These are phyloP conservation scores for Sebastes iracundus DNA, from an alignment of 2,797 vertebrate species.

Conservation along the genomic window DNA sequence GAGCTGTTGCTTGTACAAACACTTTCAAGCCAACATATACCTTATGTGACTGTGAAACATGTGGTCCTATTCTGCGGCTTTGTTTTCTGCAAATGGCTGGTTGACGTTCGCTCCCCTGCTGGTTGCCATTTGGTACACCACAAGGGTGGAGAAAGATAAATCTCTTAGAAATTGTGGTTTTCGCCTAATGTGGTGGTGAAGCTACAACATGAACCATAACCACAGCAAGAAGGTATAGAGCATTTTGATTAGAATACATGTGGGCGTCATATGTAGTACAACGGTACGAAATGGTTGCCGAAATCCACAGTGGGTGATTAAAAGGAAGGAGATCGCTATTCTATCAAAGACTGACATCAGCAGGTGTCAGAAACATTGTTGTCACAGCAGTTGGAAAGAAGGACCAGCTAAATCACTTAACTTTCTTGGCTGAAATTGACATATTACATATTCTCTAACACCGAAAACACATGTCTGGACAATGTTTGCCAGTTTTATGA, in stretches of 20 bases:
- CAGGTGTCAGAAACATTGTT: constrained; percentile 35
- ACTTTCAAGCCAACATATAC: constrained; percentile 48
- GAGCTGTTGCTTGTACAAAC: constrained; percentile 44
- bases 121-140: constrained; percentile 64
- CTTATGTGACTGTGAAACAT: constrained; percentile 61
- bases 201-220: constrained; percentile 48
- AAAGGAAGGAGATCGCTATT: not conserved
- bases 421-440: not conserved
- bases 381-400: constrained; percentile 25
- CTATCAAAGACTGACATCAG: constrained; percentile 20
- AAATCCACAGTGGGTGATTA: not conserved
- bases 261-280: constrained; percentile 27
- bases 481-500: not conserved
- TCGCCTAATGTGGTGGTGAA: constrained; percentile 47
- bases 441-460: not conserved
- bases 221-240: constrained; percentile 53
- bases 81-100: constrained; percentile 58
- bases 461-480: constrained; percentile 17
- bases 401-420: not conserved
- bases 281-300: not conserved
- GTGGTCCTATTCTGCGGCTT: constrained; percentile 65
- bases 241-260: constrained; percentile 37
- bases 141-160: constrained; percentile 68
- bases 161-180: constrained; percentile 57
- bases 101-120: constrained; percentile 52